Evolutionary conservation across 92 coral and sea anemone species (phyloP).

Genomic region (Paramuricea clavata): DNA sequence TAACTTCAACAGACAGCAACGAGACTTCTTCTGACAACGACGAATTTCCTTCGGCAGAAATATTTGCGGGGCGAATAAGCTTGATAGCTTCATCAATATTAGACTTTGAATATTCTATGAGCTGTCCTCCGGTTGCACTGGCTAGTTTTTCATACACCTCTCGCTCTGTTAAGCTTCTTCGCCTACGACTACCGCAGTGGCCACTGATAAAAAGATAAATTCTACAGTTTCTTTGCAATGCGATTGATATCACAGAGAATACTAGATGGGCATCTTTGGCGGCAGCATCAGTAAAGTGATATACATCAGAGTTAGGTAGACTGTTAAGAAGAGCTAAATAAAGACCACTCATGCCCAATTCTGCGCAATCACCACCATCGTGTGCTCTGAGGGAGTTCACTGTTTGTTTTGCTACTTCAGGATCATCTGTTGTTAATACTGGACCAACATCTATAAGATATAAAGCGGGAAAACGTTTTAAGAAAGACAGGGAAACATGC

Average conservation of each 20-base stretch:
- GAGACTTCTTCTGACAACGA: conserved; percentile 35
- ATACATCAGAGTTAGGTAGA: conserved; percentile 56
- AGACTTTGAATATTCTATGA: conserved; percentile 40
- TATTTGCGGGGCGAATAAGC: conserved; percentile 54
- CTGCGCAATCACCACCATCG: conserved; percentile 74
- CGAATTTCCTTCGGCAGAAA: conserved; percentile 22
- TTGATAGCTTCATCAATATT: conserved; percentile 58
- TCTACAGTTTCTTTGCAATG: conserved; percentile 59
- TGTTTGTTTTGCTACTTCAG: conserved; percentile 64
- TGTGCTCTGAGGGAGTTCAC: conserved; percentile 55
- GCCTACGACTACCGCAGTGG: conserved; percentile 43
- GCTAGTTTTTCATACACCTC: conserved; percentile 68
- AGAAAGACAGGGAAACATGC: too few relatives aligned
- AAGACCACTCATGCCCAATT: conserved; percentile 76
- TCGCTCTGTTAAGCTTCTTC: conserved; percentile 13
- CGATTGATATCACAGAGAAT: conserved; percentile 56
- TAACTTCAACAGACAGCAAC: conserved; percentile 45
- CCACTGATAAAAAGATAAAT: conserved; percentile 63
- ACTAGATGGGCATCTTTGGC: conserved; percentile 62
- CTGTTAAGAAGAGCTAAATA: conserved; percentile 71
- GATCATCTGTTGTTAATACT: conserved; percentile 62
- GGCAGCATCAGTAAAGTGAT: conserved; percentile 76
- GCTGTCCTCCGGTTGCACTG: conserved; percentile 73
- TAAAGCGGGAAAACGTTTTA: background rate
- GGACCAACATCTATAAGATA: conserved; percentile 68